Percentiles rank a stretch among this genome's conserved stretches.
phyloP scores from a whole-genome alignment of 2,113 vertebrate species.

The Podocnemis expansa region DNA sequence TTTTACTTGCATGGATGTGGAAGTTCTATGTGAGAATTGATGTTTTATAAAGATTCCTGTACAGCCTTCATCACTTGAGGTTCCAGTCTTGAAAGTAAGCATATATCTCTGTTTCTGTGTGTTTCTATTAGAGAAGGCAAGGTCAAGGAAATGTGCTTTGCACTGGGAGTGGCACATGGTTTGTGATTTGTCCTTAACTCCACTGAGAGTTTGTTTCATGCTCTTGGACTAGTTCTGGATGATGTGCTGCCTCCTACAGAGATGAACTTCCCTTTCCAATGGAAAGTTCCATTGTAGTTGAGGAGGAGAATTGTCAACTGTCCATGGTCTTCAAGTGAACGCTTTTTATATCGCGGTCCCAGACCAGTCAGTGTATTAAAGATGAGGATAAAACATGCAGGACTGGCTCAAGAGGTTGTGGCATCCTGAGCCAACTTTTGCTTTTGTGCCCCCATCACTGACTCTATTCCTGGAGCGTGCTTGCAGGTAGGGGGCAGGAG shows the following conservation, averaged over 20 bases:
- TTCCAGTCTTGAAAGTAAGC: slow-evolving; percentile 27
- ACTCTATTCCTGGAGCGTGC: too few relatives aligned
- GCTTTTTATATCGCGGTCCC: background rate
- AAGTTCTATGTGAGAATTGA: background rate
- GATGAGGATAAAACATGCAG: too few relatives aligned
- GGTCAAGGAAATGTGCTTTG: background rate
- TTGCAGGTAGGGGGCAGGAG: too few relatives aligned
- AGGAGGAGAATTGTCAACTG: background rate
- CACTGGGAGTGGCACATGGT: background rate
- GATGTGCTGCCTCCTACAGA: background rate
- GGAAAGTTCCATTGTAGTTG: background rate
- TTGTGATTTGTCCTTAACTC: background rate
- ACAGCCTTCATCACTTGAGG: background rate
- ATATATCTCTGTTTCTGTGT: too few relatives aligned
- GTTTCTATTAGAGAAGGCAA: too few relatives aligned
- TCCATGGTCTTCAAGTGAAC: rapidly evolving
- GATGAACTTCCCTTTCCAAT: background rate
- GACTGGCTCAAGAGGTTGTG: too few relatives aligned
- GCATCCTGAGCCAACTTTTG: too few relatives aligned
- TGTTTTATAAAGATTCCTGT: slow-evolving; percentile 25
- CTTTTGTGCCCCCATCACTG: too few relatives aligned
- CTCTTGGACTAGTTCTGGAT: background rate
- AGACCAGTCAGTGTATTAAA: background rate
- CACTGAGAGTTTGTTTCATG: background rate
- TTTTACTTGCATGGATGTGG: slow-evolving; percentile 19